Base-by-base conservation (phyloP, 2,797 vertebrate genomes). In the Glyptemys insculpta region DNA sequence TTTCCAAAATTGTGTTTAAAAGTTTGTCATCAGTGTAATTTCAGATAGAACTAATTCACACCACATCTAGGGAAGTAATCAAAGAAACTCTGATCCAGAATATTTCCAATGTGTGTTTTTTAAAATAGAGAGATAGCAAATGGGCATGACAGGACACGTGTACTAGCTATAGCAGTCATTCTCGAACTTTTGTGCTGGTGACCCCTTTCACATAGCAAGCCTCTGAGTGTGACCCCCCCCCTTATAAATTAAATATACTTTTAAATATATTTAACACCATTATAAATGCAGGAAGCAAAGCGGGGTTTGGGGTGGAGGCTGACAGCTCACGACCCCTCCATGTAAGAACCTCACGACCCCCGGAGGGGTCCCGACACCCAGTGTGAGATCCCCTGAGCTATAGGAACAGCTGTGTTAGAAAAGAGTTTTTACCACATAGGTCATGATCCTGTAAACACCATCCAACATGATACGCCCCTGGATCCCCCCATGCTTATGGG, bases 351-450 rank as follows among this genome's bases (percentile, higher is more conserved):
- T 50, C 50, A 50, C 2, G 15, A 50, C 50, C 5, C 50, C 50
- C 15, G 15, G 50, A 50, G 50, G 50, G 15, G 50, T 50, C 50
- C 50, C 15, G 15, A 50, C 5, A 16, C 50, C 50, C 15, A 50
- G 15, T 50, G 50, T 50, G 50, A 50, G 50, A 50, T 50, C 50
- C 15, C 15, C 50, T 50, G 50, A 18, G 79, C 0, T 0, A 25
- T 21, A 87, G 56, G 27, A 93, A 25, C 18, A 81, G 4, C 2
- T 5, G 14, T 86, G 18, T 83, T 88, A 89, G 68, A 53, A 85
- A 85, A 72, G 83, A 68, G 9, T 85, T 95, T 18, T 15, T 65
- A 34, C 41, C 31, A 14, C 81, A 85, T 62, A 79, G 78, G 83
- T 49, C 23, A n/a, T 31, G 62, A 34, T 19, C 34, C 34, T n/a